Evolutionary conservation across 2,113 vertebrate genomes (phyloP).

Genomic region (Hystrix brachyura): DNA sequence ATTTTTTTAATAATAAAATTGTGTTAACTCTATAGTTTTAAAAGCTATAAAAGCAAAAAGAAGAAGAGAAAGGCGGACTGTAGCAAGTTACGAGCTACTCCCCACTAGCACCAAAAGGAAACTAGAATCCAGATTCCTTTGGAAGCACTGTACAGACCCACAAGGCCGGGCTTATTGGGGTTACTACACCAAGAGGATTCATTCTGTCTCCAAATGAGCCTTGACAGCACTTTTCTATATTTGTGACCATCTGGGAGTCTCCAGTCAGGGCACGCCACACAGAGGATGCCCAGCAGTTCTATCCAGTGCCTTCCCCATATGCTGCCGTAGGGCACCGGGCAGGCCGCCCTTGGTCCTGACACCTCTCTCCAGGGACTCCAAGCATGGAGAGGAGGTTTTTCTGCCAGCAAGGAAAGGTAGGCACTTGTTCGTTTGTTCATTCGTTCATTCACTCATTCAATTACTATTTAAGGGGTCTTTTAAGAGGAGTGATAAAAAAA

Average conservation of each 20-base stretch:
- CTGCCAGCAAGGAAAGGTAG: background rate
- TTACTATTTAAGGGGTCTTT: background rate
- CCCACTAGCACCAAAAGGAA: background rate
- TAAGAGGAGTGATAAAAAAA: background rate
- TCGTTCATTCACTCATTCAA: background rate
- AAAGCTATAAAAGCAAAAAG: background rate
- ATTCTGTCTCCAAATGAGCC: background rate
- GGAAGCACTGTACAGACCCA: too few relatives aligned
- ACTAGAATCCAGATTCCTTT: background rate
- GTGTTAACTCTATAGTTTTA: background rate
- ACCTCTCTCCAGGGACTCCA: background rate
- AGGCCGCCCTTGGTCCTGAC: background rate
- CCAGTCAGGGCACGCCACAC: background rate
- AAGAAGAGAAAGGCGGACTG: background rate
- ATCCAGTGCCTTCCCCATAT: background rate
- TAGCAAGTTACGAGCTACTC: background rate
- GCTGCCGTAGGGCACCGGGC: background rate
- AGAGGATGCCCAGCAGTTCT: too few relatives aligned
- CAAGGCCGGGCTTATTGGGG: too few relatives aligned
- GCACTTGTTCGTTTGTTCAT: too few relatives aligned
- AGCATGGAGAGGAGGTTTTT: background rate
- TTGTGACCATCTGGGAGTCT: background rate
- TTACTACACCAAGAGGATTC: background rate
- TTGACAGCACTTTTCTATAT: background rate
- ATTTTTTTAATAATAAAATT: background rate